These are phyloP conservation scores for Microchirus variegatus DNA, from an alignment of 2,797 vertebrate genomes.

Conservation along the genomic window DNA sequence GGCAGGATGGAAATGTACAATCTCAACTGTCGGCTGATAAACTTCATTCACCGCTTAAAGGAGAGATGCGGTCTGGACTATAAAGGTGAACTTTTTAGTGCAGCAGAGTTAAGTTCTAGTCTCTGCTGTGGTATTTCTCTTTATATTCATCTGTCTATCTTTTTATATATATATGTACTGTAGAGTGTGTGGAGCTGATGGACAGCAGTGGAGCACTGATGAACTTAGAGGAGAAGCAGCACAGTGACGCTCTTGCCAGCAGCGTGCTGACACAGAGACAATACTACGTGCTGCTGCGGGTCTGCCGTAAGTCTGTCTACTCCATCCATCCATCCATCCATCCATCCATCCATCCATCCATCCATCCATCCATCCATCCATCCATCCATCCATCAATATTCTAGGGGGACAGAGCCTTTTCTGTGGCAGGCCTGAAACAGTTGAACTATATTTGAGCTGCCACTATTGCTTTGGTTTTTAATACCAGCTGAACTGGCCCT, in stretches of 20 bases:
- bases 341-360: background rate
- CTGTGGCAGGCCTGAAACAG: no score
- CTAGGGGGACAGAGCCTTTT: no score
- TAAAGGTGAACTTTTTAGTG: constrained; percentile 42
- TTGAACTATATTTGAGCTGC: no score
- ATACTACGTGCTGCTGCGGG: constrained; percentile 66
- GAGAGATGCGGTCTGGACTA: constrained; percentile 66
- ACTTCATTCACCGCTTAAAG: constrained; percentile 77
- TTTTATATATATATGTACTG: background rate
- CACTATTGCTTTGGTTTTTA: no score
- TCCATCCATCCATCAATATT: background rate
- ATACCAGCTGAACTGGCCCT: no score
- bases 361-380: background rate
- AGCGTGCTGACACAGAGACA: constrained; percentile 71
- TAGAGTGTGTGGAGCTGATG: constrained; percentile 77
- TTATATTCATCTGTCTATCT: background rate
- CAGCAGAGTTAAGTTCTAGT: background rate
- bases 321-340: background rate
- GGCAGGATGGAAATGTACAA: constrained; percentile 72
- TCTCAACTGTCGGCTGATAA: constrained; percentile 75
- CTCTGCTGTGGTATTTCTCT: no score
- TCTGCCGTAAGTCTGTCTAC: constrained; percentile 67
- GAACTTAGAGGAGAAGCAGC: constrained; percentile 62
- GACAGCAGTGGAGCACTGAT: constrained; percentile 69
- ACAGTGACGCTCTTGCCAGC: constrained; percentile 61